Conservation (phyloP, 2,113 vertebrate genomes). For the Chauna torquata region DNA sequence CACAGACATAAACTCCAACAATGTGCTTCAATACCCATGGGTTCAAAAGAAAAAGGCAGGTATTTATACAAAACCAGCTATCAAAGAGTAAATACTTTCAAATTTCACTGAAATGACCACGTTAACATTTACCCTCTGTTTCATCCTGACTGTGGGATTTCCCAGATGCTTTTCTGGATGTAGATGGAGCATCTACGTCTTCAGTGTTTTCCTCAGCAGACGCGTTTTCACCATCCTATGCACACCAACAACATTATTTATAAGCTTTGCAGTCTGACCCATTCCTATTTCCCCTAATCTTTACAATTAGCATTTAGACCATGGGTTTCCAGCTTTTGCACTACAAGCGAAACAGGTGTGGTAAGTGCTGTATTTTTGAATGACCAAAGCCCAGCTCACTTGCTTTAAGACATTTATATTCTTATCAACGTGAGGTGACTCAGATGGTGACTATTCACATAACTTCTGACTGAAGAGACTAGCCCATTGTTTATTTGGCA, state of each 20-base stretch:
- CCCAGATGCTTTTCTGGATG: constrained; percentile 67
- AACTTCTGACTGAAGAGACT: background rate
- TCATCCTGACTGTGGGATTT: constrained; percentile 58
- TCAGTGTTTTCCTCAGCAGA: constrained; percentile 64
- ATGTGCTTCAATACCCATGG: background rate
- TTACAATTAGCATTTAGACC: background rate
- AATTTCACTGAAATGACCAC: background rate
- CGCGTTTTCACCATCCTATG: constrained; percentile 56
- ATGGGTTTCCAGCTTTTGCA: background rate
- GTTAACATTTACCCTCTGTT: constrained; percentile 64
- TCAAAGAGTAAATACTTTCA: background rate
- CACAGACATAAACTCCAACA: background rate
- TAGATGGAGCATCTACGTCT: constrained; percentile 73
- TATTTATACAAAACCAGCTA: background rate
- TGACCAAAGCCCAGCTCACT: accelerated
- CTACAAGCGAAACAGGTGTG: background rate
- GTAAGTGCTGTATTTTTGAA: background rate
- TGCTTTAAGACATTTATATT: background rate
- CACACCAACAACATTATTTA: background rate
- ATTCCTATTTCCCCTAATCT: background rate
- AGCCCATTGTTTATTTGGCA: background rate
- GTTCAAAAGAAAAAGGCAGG: background rate
- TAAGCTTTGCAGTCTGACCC: background rate
- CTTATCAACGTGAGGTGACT: background rate
- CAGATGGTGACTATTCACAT: background rate